Conservation (phyloP, 2,113 vertebrate genomes). For the Paedocypris sp. region DNA sequence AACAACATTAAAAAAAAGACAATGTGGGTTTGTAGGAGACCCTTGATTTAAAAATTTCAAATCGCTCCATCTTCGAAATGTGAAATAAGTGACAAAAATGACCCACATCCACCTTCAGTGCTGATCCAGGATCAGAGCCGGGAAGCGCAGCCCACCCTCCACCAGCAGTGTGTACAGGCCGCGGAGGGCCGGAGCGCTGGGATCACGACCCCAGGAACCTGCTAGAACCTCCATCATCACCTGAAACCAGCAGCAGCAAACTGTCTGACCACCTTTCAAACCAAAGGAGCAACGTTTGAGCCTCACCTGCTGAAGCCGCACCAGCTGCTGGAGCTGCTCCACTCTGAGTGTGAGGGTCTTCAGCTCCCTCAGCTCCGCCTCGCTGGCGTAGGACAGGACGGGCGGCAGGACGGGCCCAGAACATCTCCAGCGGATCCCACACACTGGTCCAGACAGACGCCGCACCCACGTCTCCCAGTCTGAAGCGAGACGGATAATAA, state of each 20-base stretch:
- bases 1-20: too few relatives aligned
- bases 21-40: too few relatives aligned
- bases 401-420: conserved; percentile 33
- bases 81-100: too few relatives aligned
- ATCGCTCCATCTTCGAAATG: too few relatives aligned
- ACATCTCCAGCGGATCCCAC: conserved; percentile 16
- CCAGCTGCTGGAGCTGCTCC: conserved; percentile 66
- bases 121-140: conserved; percentile 68
- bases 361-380: conserved; percentile 67
- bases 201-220: conserved; percentile 45
- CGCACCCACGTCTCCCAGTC: conserved; percentile 53
- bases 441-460: conserved; percentile 39
- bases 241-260: conserved; percentile 44
- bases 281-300: neutral
- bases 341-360: conserved; percentile 63
- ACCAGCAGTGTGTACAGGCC: conserved; percentile 72
- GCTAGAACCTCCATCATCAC: conserved; percentile 64
- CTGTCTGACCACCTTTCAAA: neutral
- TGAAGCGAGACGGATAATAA: too few relatives aligned
- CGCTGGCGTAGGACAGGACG: conserved; percentile 64
- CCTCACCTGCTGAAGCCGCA: conserved; percentile 71
- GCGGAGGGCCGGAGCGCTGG: conserved; percentile 49
- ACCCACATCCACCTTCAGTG: too few relatives aligned
- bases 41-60: too few relatives aligned
- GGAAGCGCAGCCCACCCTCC: conserved; percentile 67